Base-by-base conservation (phyloP, 2,113 vertebrate genomes). In the Ariopsis seemanni region DNA sequence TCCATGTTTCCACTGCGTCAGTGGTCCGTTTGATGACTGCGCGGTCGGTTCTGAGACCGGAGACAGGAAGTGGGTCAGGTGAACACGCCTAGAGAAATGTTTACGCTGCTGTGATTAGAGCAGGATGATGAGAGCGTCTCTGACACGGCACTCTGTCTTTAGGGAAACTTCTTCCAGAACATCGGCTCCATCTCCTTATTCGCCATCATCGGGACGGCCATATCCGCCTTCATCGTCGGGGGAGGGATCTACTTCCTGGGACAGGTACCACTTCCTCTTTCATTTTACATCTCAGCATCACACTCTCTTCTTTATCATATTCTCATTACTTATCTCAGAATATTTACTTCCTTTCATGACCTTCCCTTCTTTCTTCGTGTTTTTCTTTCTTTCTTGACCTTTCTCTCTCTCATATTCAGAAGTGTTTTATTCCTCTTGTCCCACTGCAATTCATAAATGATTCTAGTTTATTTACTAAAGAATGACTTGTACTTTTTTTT, bases 151-250 rank as follows among this genome's bases (percentile, higher is more conserved):
- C 10, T 69, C 15, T 90, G 60, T 93, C 58, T 82, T 0, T 71
- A 99, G 98, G 98, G 98, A 84, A 99, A 99, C 94, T 99, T 99
- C 94, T 99, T 99, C 92, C 98, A 99, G 92, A 99, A 99, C 91
- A 99, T 99, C 6, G 98, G 98, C 81, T 99, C 98, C 92, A 99
- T 99, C 93, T 97, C 97, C 11, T 94, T 99, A 0, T 99, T 99
- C 92, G 97, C 98, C 90, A 98, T 99, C 18, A 97, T 99, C 89
- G 98, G 98, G 81, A 99, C 98, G 2, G 96, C 97, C 4, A 97
- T 99, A 92, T 99, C 98, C 1, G 98, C 98, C 92, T 99, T 99
- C 94, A 97, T 99, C 89, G 98, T 99, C 20, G 98, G 98, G 82
- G 98, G 98, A 90, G 98, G 98, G 52, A 99, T 99, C 93, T 99